These are phyloP conservation scores for Magallana angulata DNA, from an alignment of 1,140 invertebrate species.

Conservation along the genomic window DNA sequence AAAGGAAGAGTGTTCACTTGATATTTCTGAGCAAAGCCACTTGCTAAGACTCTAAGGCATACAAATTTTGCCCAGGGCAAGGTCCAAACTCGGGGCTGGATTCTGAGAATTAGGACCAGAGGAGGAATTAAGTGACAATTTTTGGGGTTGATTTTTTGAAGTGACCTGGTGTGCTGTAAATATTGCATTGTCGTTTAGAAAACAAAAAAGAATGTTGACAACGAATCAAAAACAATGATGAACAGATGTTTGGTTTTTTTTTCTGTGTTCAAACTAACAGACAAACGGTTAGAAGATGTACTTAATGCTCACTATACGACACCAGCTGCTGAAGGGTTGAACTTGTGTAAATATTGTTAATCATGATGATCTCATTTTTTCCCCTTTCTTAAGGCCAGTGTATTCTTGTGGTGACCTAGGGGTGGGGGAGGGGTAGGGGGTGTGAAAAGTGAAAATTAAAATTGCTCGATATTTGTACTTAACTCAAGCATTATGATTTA, in stretches of 20 bases:
- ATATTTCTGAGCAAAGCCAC: not conserved
- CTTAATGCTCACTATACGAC: slow-evolving; percentile 8
- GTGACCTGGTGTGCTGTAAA: slow-evolving; percentile 27
- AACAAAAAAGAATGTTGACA: not conserved
- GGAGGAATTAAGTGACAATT: not conserved
- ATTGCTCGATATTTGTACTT: too few relatives aligned
- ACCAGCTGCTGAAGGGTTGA: not conserved
- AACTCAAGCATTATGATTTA: too few relatives aligned
- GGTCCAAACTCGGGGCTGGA: not conserved
- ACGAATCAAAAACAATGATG: slow-evolving; percentile 30
- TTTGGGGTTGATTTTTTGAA: not conserved
- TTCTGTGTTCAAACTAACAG: slow-evolving; percentile 35
- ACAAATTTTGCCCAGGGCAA: not conserved
- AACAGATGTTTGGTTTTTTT: not conserved
- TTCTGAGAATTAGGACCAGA: not conserved
- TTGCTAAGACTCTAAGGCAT: not conserved
- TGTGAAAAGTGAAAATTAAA: too few relatives aligned
- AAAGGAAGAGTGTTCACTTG: not conserved
- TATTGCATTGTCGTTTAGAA: slow-evolving; percentile 11
- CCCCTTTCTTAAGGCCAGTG: not conserved
- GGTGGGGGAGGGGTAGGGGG: not conserved
- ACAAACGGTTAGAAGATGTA: not conserved
- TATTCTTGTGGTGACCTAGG: slow-evolving; percentile 12
- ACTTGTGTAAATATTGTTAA: not conserved
- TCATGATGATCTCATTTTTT: slow-evolving; percentile 34